phyloP scores from a whole-genome alignment of 2,888 invertebrate genomes.

The Trypoxylon attenuatum region DNA sequence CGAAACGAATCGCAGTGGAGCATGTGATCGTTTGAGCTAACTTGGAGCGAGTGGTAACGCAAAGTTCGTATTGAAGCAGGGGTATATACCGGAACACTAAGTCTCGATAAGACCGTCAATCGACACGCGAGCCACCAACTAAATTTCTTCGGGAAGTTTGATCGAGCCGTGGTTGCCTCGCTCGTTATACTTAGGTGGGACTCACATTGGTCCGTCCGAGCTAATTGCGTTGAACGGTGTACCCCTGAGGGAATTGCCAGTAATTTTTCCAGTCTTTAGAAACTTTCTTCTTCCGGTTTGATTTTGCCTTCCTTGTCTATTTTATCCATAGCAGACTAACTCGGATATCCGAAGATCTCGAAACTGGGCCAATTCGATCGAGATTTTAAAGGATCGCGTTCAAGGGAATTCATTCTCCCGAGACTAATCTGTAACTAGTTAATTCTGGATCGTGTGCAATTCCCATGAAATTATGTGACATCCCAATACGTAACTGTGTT shows the following conservation, averaged over 20 bases:
- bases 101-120: conserved; percentile 26
- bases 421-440: conserved; percentile 19
- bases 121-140: conserved; percentile 28
- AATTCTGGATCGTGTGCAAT: conserved; percentile 7
- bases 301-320: neutral
- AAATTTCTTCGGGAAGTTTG: conserved; percentile 28
- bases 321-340: neutral
- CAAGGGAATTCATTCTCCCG: conserved; percentile 20
- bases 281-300: neutral
- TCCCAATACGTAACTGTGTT: no score
- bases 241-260: conserved; percentile 25
- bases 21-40: neutral
- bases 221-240: conserved; percentile 37
- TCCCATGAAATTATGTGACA: conserved; percentile 3
- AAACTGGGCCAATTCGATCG: conserved; percentile 20
- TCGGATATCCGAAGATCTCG: conserved; percentile 20
- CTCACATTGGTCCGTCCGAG: no score
- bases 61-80: conserved; percentile 28
- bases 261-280: conserved; percentile 26
- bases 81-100: conserved; percentile 31
- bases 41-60: conserved; percentile 19
- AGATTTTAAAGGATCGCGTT: conserved; percentile 17
- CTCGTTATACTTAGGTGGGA: conserved; percentile 2
- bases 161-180: conserved; percentile 1
- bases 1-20: no score